Percentiles rank a stretch among this genome's conserved stretches.
These are phyloP conservation scores for Lacanobia oleracea DNA, from an alignment of 2,888 invertebrate genomes.

Conservation along the genomic window DNA sequence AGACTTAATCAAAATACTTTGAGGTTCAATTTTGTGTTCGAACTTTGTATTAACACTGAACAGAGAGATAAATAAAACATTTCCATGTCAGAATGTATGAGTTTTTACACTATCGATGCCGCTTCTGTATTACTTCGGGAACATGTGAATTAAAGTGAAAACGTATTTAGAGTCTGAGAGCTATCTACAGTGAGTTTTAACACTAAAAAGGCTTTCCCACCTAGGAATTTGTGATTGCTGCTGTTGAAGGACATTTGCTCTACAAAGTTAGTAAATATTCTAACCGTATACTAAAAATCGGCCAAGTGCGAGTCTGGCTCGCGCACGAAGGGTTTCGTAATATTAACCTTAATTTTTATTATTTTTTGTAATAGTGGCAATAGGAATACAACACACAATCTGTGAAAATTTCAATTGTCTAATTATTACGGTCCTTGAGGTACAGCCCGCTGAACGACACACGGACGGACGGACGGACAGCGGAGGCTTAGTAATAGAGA, in stretches of 20 bases:
- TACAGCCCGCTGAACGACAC: too few relatives aligned
- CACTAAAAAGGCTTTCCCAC: not conserved
- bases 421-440: too few relatives aligned
- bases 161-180: not conserved
- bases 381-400: too few relatives aligned
- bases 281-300: not conserved
- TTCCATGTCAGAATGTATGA: constrained; percentile 34
- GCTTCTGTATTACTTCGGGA: constrained; percentile 10
- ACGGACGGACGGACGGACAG: too few relatives aligned
- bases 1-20: constrained; percentile 40
- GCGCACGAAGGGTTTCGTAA: too few relatives aligned
- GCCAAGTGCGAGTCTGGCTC: too few relatives aligned
- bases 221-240: not conserved
- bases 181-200: not conserved
- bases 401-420: too few relatives aligned
- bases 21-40: constrained; percentile 21
- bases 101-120: constrained; percentile 9
- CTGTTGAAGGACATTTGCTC: not conserved
- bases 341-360: too few relatives aligned
- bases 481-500: too few relatives aligned
- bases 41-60: constrained; percentile 9
- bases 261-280: constrained; percentile 9
- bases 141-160: constrained; percentile 19
- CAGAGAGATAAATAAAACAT: constrained; percentile 25
- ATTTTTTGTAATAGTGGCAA: too few relatives aligned